A percentile compares a stretch with the other conserved stretches of the same genome.
These are phyloP conservation scores for Semnornis frantzii DNA, from an alignment of 2,113 vertebrate species.

Conservation along the genomic window DNA sequence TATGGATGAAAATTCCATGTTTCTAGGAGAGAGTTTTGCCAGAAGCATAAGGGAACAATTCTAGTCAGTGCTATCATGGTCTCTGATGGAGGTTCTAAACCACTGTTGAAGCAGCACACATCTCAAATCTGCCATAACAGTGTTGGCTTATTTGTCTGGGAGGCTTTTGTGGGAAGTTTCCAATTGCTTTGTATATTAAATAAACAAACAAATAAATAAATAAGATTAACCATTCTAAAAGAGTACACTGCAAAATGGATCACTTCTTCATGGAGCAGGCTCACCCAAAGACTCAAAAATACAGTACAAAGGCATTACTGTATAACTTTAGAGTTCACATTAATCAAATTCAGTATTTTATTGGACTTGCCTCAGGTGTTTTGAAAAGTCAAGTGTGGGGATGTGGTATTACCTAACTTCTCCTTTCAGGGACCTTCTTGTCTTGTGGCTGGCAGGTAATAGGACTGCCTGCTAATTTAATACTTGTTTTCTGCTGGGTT, in stretches of 20 bases:
- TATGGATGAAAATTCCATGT: fast-evolving
- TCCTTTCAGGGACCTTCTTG: background rate
- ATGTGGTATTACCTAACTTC: background rate
- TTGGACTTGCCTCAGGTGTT: background rate
- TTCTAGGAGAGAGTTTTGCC: background rate
- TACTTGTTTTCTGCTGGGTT: background rate
- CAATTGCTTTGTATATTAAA: background rate
- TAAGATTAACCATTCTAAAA: background rate
- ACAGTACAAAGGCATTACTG: background rate
- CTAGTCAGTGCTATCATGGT: background rate
- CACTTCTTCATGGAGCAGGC: background rate
- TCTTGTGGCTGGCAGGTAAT: background rate
- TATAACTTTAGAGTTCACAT: background rate
- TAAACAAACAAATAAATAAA: background rate
- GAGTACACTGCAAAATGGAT: background rate
- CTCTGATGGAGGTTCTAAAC: background rate
- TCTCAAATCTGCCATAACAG: background rate
- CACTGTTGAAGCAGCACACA: background rate
- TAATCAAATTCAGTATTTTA: background rate
- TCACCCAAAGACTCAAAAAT: background rate
- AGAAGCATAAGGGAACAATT: background rate
- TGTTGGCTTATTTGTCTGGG: background rate
- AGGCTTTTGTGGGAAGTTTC: background rate
- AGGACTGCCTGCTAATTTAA: background rate
- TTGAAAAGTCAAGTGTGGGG: background rate